Evolutionary conservation across 2,888 invertebrate genomes (phyloP), one percentile per base, ranked within the genome.

Genomic region (Drosophila niveifrons): DNA sequence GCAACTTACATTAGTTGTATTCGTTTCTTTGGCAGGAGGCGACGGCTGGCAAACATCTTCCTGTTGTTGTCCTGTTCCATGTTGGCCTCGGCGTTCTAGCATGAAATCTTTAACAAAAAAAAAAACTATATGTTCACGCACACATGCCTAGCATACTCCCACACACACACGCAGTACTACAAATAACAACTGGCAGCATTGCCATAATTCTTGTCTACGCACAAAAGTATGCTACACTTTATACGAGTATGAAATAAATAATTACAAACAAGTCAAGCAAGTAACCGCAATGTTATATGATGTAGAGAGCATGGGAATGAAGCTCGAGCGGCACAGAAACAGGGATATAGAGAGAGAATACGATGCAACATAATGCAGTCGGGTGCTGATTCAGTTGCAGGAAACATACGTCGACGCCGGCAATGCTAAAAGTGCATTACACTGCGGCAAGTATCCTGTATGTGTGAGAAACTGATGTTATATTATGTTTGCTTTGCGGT

Each of bases 221-320:
- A 84, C 75, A 73, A 74, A 75, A 84, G 88, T 84, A 73, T 84
- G 82, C 78, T 73, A 72, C 83, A 82, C 82, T 86, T 76, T 80
- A 78, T 78, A 52, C 63, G 66, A 73, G 75, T 63, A 75, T 71
- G 84, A 82, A 83, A 83, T 83, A 83, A 83, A 83, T 83, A 83
- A 83, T 83, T 83, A 84, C 87, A 78, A 83, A 77, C 83, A 86
- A 83, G 83, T 86, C 82, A 83, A 81, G 83, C 82, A 85, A 75
- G 76, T 61, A 71, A 63, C 80, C 67, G 48, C 71, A 70, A 67
- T 47, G 47, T 68, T 66, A 57, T 73, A 62, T 44, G 70, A 50
- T 57, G 51, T 61, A 11, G 13, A 48, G 23, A 29, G 15, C 15
- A 23, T 18, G 18, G 3, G 23, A 2, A 17, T 4, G 6, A n/a